A percentile compares a stretch with the other conserved stretches of the same genome.
Evolutionary conservation across 2,888 invertebrate genomes (phyloP).

Genomic region (Serripes groenlandicus): DNA sequence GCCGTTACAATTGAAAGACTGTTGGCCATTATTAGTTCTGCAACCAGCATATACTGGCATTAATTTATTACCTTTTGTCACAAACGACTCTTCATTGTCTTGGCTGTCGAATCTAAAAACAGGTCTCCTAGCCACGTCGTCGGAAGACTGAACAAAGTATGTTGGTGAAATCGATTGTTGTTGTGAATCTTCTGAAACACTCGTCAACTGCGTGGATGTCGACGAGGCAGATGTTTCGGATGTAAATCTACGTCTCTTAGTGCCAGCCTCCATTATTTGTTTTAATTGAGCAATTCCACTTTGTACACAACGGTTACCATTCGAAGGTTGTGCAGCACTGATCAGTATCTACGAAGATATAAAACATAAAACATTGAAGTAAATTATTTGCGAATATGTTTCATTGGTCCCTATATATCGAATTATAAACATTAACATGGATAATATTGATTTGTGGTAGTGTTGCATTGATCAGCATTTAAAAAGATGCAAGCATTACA

Average conservation of each 20-base stretch:
- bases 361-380: too few relatives aligned
- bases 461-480: too few relatives aligned
- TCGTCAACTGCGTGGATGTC: neutral
- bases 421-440: too few relatives aligned
- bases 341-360: too few relatives aligned
- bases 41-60: neutral
- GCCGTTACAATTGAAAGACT: neutral
- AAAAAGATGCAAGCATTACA: too few relatives aligned
- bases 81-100: neutral
- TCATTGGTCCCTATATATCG: too few relatives aligned
- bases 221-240: neutral
- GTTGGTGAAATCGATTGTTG: neutral
- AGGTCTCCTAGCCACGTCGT: neutral
- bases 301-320: too few relatives aligned
- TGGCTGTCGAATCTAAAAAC: slow-evolving; percentile 5
- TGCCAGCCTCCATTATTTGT: slow-evolving; percentile 4
- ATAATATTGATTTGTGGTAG: too few relatives aligned
- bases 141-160: neutral
- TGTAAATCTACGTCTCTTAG: neutral
- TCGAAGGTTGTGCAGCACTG: too few relatives aligned
- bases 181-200: neutral
- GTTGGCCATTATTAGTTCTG: neutral
- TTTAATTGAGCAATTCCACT: too few relatives aligned
- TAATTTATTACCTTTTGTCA: neutral
- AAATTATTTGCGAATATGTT: too few relatives aligned